Evolutionary conservation across 2,113 vertebrate species (phyloP).

Genomic region (Anhinga anhinga): DNA sequence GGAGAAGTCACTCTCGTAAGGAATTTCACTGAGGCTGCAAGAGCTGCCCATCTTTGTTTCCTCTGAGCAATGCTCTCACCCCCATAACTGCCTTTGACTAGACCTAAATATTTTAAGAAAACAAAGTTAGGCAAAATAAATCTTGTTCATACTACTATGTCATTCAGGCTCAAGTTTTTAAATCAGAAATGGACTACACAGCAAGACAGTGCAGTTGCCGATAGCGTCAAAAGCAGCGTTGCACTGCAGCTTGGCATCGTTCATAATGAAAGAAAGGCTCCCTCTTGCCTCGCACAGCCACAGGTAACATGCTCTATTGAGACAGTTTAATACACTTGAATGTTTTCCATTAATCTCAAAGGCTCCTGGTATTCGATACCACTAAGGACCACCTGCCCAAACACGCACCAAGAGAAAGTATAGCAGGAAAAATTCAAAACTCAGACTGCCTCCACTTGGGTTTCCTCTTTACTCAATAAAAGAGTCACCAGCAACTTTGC

Average conservation of each 20-base stretch:
- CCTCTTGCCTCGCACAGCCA: not conserved
- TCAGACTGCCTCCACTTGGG: not conserved
- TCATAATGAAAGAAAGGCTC: not conserved
- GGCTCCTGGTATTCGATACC: not conserved
- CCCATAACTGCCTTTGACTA: not conserved
- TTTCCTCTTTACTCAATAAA: not conserved
- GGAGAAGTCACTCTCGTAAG: not conserved
- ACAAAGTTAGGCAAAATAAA: not conserved
- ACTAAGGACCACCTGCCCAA: not conserved
- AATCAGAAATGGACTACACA: not conserved
- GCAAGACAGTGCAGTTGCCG: not conserved
- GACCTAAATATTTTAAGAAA: not conserved
- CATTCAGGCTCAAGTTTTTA: not conserved
- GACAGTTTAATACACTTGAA: not conserved
- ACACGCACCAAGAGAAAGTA: not conserved
- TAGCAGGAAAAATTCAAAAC: not conserved
- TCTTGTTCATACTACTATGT: not conserved
- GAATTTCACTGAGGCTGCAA: not conserved
- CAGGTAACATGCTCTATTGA: not conserved
- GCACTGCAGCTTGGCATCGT: not conserved
- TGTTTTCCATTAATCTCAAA: not conserved
- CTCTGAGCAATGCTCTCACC: not conserved
- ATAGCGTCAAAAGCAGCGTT: not conserved
- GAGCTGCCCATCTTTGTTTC: not conserved
- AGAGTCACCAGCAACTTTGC: not conserved